Base-by-base conservation (phyloP, 1,140 invertebrate species). In the Cydia strobilella region DNA sequence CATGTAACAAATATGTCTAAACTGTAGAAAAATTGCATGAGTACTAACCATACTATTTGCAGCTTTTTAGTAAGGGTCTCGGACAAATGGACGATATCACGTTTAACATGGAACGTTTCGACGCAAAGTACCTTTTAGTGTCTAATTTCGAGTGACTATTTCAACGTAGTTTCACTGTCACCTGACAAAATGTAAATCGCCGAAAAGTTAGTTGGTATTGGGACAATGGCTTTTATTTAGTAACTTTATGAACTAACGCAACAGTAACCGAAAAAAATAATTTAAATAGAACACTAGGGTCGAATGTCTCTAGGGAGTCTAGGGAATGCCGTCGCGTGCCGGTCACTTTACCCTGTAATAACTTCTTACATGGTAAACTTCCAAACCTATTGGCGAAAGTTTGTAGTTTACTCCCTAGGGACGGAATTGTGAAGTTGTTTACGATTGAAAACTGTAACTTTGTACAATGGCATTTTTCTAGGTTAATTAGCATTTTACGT, bases 371-470 rank as follows among this genome's bases (percentile, higher is more conserved):
- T 74, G 76, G n/a, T 74, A 74, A 87, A 82, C 79, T 84, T 77
- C 78, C 75, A 80, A 86, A 86, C 83, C 82, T 82, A 81, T 25
- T 75, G 79, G 80, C 73, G 76, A 83, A 79, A 80, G 79, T 82
- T 76, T 79, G 76, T 75, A 79, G 80, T 83, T 87, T 82, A 77
- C 75, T 80, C 83, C 78, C 87, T n/a, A 23, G 79, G 80, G 84
- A 72, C 79, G 85, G 80, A 86, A 89, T 90, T 90, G 88, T 89
- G 85, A 85, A 84, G 79, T 87, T 86, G 80, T 82, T 80, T 81
- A 84, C 86, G 84, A 89, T 89, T 89, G 85, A 89, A 88, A 90
- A 90, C 82, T 83, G 80, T 83, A 87, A 88, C 79, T 88, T 86
- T 82, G 76, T 87, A 89, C 86, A 89, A 87, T 87, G 80, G 45